Percentiles rank a stretch among this genome's conserved stretches.
phyloP scores from a whole-genome alignment of 2,888 invertebrate genomes.

The Coleophora flavipennella region DNA sequence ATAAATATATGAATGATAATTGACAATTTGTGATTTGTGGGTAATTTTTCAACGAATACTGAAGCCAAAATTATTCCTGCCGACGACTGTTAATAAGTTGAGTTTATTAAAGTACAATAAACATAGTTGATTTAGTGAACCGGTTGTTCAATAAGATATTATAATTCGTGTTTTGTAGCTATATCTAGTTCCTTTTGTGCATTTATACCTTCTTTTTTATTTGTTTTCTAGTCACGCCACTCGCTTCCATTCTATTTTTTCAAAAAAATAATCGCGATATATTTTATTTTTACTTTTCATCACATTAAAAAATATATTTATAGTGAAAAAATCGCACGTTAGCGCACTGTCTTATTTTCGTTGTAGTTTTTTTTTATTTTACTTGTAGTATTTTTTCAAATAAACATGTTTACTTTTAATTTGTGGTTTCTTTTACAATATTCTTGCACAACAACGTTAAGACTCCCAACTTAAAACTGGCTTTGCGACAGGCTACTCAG shows the following conservation, averaged over 20 bases:
- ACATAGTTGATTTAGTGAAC: constrained; percentile 30
- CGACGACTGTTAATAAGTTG: constrained; percentile 8
- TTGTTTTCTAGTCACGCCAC: constrained; percentile 65
- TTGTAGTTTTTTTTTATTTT: neutral
- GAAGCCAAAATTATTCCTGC: no score
- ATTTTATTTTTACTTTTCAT: constrained; percentile 40
- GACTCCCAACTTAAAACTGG: no score
- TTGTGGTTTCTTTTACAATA: constrained; percentile 23
- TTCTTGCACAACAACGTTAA: no score
- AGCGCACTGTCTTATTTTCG: neutral
- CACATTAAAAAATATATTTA: constrained; percentile 25
- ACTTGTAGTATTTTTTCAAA: constrained; percentile 13
- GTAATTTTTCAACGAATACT: neutral
- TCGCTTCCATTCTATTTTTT: constrained; percentile 39
- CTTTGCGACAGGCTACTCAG: no score
- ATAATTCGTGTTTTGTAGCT: constrained; percentile 18
- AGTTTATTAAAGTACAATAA: constrained; percentile 40
- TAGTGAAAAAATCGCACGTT: no score
- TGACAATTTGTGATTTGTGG: neutral
- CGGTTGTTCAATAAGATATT: constrained; percentile 33
- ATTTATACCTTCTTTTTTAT: constrained; percentile 36
- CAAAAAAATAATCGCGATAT: no score
- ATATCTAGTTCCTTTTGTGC: constrained; percentile 47
- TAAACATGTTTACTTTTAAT: constrained; percentile 29
- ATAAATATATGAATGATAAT: no score